Conservation (phyloP, 1,140 invertebrate species). For the Hesperophylax magnus region DNA sequence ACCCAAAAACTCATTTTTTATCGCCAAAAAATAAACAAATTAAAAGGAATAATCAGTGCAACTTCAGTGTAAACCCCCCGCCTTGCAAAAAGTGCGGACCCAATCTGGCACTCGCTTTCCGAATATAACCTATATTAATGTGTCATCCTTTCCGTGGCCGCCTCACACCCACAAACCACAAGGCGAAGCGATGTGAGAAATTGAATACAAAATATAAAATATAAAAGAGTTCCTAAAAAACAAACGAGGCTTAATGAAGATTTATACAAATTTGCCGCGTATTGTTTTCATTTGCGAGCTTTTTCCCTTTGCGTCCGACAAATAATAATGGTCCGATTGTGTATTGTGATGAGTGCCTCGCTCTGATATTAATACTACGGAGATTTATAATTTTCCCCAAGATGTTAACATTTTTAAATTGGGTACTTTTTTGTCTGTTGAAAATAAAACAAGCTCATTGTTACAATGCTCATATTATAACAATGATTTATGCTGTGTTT, state of each 20-base stretch:
- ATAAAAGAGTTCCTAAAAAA: conserved; percentile 49
- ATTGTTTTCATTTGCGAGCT: conserved; percentile 48
- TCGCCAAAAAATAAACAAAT: too few species aligned
- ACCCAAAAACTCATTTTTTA: too few species aligned
- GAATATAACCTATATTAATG: conserved; percentile 52
- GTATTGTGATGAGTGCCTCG: neutral
- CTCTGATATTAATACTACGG: neutral
- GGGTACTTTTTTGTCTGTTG: too few species aligned
- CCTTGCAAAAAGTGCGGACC: conserved; percentile 51
- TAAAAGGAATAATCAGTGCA: neutral
- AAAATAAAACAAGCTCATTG: too few species aligned
- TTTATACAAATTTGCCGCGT: conserved; percentile 50
- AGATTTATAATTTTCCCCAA: neutral
- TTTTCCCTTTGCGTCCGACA: conserved; percentile 43
- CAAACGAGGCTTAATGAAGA: conserved; percentile 54
- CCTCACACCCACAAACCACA: neutral
- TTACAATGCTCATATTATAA: too few species aligned
- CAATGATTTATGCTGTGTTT: too few species aligned
- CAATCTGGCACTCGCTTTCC: conserved; percentile 50
- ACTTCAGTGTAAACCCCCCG: conserved; percentile 1
- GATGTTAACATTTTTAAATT: too few species aligned
- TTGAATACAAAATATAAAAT: conserved; percentile 41
- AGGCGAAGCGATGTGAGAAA: conserved; percentile 23
- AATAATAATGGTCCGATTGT: conserved; percentile 3
- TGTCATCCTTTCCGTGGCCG: conserved; percentile 34